Base-by-base conservation (phyloP, 2,888 invertebrate species). In the Onchidella celtica region DNA sequence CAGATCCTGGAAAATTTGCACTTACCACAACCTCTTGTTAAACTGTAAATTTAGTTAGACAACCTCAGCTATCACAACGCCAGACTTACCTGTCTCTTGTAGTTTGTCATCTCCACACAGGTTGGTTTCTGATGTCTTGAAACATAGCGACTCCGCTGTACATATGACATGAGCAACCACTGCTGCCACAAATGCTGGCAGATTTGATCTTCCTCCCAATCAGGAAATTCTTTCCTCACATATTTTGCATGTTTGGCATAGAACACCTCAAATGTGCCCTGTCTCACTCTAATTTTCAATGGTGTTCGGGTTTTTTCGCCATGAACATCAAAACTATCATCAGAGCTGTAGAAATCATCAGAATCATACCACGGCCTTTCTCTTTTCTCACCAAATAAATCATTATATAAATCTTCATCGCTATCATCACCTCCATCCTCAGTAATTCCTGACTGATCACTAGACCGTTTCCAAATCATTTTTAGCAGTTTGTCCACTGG, bases 241-340 rank as follows among this genome's bases (percentile, higher is more conserved):
- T 83, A 84, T n/a, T 89, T 89, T 3, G 88, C 75, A 79, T 90
- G 89, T 81, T 91, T 91, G 79, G 89, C 85, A 84, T 88, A 89
- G 84, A 91, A 93, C 14, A 91, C 90, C 6, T 90, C 89, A 88
- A 92, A 93, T 0, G 88, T 88, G 0, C 88, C 89, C 32, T 38
- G 24, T 55, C 79, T 73, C 6, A 70, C 70, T 14, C 1, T 34
- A 55, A 70, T 61, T 36, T 40, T 79, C 1, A 61, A 29, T 32
- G 61, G 69, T 29, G 14, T 21, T n/a, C 59, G 66, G 21, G 3
- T 1, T 14, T 32, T 61, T n/a, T 27, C 57, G 21, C 21, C 27
- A 11, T 36, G 32, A 47, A 24, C 4, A 17, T 21, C 1, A 27
- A 36, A 55, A 24, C 66, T 66, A 1, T 77, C 77, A 68, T 77